phyloP scores from a whole-genome alignment of 92 coral and sea anemone genomes.

The Actinernus sp. region DNA sequence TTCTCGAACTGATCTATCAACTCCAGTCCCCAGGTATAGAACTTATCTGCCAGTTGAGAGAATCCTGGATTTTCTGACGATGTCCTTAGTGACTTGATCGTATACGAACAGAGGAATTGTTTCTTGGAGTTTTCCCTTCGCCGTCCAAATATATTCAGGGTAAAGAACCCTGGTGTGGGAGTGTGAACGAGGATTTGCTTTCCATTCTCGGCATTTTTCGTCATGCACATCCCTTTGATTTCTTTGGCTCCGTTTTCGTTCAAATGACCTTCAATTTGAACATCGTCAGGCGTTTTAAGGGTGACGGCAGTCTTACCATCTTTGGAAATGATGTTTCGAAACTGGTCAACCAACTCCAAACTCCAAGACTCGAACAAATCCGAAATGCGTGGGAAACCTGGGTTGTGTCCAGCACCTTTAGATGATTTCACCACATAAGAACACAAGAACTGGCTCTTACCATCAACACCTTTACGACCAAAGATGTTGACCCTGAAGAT shows the following conservation, averaged over 20 bases:
- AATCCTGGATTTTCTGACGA: conserved; percentile 81
- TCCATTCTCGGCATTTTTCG: conserved; percentile 20
- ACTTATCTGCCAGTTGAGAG: conserved; percentile 54
- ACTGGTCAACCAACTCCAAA: conserved; percentile 60
- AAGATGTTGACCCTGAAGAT: conserved; percentile 68
- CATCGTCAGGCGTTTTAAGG: conserved; percentile 33
- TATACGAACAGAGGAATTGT: conserved; percentile 70
- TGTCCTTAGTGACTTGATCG: conserved; percentile 66
- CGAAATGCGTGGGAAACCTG: conserved; percentile 74
- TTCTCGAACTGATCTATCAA: conserved; percentile 67
- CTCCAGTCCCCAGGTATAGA: conserved; percentile 49
- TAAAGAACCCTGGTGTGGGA: conserved; percentile 70
- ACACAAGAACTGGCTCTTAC: conserved; percentile 61
- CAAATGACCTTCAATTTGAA: conserved; percentile 19
- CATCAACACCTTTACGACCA: conserved; percentile 43
- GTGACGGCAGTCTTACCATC: conserved; percentile 60
- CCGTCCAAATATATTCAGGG: conserved; percentile 68
- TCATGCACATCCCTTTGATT: conserved; percentile 68
- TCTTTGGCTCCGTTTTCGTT: conserved; percentile 44
- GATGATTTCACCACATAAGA: conserved; percentile 71
- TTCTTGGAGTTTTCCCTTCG: conserved; percentile 35
- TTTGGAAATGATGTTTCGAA: conserved; percentile 57
- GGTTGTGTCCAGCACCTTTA: conserved; percentile 68
- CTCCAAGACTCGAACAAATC: conserved; percentile 64
- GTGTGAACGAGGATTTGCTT: conserved; percentile 59